Evolutionary conservation across 2,888 invertebrate genomes (phyloP), one percentile per base, ranked within the genome.

Genomic region (Macrophya alboannulata): DNA sequence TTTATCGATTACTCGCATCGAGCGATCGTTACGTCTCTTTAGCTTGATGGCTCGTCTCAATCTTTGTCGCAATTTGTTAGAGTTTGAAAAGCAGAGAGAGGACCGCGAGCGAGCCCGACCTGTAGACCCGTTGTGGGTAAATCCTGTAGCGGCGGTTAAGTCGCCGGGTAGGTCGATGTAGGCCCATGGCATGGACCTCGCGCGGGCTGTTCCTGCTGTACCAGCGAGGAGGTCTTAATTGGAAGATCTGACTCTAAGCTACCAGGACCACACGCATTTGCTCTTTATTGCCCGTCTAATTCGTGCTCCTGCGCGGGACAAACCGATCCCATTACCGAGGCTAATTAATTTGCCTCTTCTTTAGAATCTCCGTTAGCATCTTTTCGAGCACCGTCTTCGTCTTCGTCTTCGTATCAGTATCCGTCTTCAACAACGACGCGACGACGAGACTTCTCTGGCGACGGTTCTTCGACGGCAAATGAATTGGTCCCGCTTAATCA

Each of bases 261-360:
- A 81, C 81, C 81, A 77, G 81, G 81, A 81, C 81, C 81, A 81
- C 81, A 81, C 81, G 81, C 81, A 81, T 81, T 81, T 81, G 62
- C 81, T 81, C 81, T 81, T 81, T 81, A 81, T 81, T 81, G 81
- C 81, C 81, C 81, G 81, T 81, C 81, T 81, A 81, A 81, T 81
- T 81, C 81, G 59, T 81, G 81, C 81, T 81, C 81, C 81, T 81
- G 81, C 37, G 81, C 81, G 81, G 81, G 81, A 81, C 81, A 81
- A 81, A 81, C 81, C 81, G 81, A 81, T 81, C 81, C 81, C 81
- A 81, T 81, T 81, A 81, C 81, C 81, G 62, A 43, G 62, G 81
- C 81, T 81, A 81, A 81, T 81, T 81, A 81, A 81, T 81, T 81
- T 81, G 81, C 81, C 81, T 81, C 81, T 51, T 77, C 77, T 77